phyloP scores from a whole-genome alignment of 2,888 invertebrate species.

The Ernsta delagoae region DNA sequence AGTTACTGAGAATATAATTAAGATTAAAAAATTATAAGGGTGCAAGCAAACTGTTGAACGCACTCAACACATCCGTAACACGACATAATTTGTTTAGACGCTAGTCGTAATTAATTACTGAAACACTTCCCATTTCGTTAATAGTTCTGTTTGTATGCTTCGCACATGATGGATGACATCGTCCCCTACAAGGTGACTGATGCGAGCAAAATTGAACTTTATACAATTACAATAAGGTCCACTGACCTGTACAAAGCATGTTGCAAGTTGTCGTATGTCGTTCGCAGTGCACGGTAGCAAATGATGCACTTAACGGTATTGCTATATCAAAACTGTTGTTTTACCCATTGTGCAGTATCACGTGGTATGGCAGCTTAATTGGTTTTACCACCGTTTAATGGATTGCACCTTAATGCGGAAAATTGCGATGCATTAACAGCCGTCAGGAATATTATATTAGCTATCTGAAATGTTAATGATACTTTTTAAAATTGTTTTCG shows the following conservation, averaged over 20 bases:
- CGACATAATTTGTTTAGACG: conserved; percentile 60
- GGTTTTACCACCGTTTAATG: conserved; percentile 32
- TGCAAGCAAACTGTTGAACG: conserved; percentile 39
- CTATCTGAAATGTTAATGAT: neutral
- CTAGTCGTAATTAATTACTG: conserved; percentile 56
- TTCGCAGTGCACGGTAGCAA: conserved; percentile 29
- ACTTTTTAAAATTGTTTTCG: no score
- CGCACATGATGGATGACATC: conserved; percentile 63
- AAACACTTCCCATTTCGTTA: conserved; percentile 57
- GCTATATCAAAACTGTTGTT: conserved; percentile 43
- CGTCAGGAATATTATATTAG: conserved; percentile 3
- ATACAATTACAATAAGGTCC: conserved; percentile 37
- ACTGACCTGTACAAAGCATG: neutral
- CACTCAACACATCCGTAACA: conserved; percentile 48
- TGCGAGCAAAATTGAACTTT: conserved; percentile 31
- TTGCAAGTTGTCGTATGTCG: conserved; percentile 19
- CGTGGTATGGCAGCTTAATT: conserved; percentile 30
- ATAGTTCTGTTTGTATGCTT: conserved; percentile 57
- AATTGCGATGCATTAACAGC: conserved; percentile 18
- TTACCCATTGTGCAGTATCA: conserved; percentile 39
- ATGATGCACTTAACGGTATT: conserved; percentile 45
- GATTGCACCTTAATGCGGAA: conserved; percentile 30
- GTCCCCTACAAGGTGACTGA: conserved; percentile 16
- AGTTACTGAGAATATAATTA: no score
- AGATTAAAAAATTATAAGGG: neutral